Base-by-base conservation (phyloP, 2,888 invertebrate species). In the Lithophane semibrunnea region DNA sequence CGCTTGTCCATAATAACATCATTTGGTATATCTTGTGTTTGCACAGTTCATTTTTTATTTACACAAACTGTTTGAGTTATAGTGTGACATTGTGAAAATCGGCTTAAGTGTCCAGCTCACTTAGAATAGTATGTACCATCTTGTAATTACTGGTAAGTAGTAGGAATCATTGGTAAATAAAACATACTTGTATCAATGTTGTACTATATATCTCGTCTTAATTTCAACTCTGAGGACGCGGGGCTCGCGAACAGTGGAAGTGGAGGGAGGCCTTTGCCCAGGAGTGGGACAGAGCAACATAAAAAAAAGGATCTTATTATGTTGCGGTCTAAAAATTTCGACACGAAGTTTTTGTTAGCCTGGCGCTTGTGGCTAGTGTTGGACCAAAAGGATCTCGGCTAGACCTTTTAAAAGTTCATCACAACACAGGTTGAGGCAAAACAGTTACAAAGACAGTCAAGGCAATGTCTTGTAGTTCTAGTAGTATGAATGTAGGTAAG, bases 121-220 rank as follows among this genome's bases (percentile, higher is more conserved):
- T 72, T 83, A 86, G 24, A 72, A 42, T 84, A 67, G 49, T 65
- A 75, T n/a, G 24, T 82, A 29, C 37, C 54, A 70, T 67, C 37
- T 76, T n/a, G 60, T 70, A 24, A 56, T 73, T n/a, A 74, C 2
- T 21, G 80, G 88, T 88, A 80, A 84, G 84, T 81, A 82, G 24
- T 52, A 65, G 21, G 58, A 61, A 61, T 63, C 54, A 63, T 47
- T 80, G 80, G 71, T 80, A 69, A 61, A 70, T 80, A 71, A 47
- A 77, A 77, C 37, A 56, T 49, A 49, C 47, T 49, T 77, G 37
- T 74, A 58, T 63, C 9, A 16, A 52, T 63, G n/a, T 75, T 82
- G 54, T 75, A 44, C 5, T 37, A 37, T 4, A 61, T 61, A 66
- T 61, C 8, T 47, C 3, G 16, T 49, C n/a, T 61, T 4, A 16